Conservation (phyloP, 2,888 invertebrate genomes). For the Catocala fraxini region DNA sequence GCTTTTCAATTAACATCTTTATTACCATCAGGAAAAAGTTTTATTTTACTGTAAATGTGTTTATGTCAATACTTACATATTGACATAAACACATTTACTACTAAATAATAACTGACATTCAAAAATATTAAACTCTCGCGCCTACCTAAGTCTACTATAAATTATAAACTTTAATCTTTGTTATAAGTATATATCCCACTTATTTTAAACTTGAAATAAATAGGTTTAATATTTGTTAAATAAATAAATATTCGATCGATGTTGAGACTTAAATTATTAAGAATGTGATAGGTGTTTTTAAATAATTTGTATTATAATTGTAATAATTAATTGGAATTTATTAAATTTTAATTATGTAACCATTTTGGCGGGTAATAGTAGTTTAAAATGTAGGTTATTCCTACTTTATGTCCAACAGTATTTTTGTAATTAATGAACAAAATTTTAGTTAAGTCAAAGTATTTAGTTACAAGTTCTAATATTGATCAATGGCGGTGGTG, state of each 20-base stretch:
- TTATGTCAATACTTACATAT: background rate
- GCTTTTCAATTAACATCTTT: too few species aligned
- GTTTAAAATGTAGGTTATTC: constrained; percentile 62
- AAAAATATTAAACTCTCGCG: constrained; percentile 17
- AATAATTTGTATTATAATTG: constrained; percentile 60
- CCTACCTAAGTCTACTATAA: constrained; percentile 23
- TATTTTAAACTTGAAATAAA: constrained; percentile 21
- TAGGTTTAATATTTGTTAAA: constrained; percentile 55
- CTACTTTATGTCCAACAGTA: constrained; percentile 66
- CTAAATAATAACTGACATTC: constrained; percentile 43
- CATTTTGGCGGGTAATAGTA: constrained; percentile 49
- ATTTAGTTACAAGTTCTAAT: constrained; percentile 48
- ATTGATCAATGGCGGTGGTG: background rate
- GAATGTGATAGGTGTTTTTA: constrained; percentile 76
- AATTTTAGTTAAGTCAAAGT: constrained; percentile 33
- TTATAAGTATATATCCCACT: constrained; percentile 20
- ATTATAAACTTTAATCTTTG: constrained; percentile 6
- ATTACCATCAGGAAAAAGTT: too few species aligned
- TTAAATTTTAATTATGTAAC: constrained; percentile 52
- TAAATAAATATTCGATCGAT: constrained; percentile 67
- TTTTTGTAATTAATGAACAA: constrained; percentile 66
- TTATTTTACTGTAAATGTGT: background rate
- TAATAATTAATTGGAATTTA: constrained; percentile 59
- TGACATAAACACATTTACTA: too few species aligned
- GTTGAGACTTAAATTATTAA: constrained; percentile 71